A percentile compares a stretch with the other conserved stretches of the same genome.
Conservation (phyloP, 2,888 invertebrate species). For the Oxyteleia sp. region DNA sequence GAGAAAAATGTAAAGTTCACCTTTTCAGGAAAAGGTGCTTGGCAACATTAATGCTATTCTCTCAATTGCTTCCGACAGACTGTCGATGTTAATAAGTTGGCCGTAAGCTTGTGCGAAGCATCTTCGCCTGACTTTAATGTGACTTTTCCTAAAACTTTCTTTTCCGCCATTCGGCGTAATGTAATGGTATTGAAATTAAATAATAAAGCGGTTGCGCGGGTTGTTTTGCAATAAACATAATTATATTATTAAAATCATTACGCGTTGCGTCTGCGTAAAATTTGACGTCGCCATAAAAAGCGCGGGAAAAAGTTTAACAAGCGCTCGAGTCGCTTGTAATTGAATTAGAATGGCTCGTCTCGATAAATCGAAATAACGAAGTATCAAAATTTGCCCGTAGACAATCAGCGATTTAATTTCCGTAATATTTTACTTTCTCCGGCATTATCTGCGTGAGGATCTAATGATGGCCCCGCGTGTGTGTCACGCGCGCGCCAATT, state of each 20-base stretch:
- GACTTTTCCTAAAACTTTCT: slow-evolving; percentile 74
- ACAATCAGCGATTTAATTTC: slow-evolving; percentile 58
- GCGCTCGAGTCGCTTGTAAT: background rate
- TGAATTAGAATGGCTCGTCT: background rate
- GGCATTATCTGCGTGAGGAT: slow-evolving; percentile 54
- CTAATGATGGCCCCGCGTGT: slow-evolving; percentile 41
- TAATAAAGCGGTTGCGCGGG: slow-evolving; percentile 37
- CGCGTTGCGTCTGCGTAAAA: slow-evolving; percentile 11
- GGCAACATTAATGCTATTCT: slow-evolving; percentile 53
- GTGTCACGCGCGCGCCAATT: slow-evolving; percentile 67
- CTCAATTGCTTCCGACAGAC: slow-evolving; percentile 70
- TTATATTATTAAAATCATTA: slow-evolving; percentile 48
- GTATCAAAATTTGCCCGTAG: slow-evolving; percentile 39
- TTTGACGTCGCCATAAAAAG: slow-evolving; percentile 22
- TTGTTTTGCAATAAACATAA: slow-evolving; percentile 40
- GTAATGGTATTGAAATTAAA: slow-evolving; percentile 61
- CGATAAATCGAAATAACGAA: background rate
- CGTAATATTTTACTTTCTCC: slow-evolving; percentile 65
- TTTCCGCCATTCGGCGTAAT: slow-evolving; percentile 56
- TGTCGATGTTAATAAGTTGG: slow-evolving; percentile 66
- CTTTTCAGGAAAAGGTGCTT: slow-evolving; percentile 65
- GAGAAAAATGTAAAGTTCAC: slow-evolving; percentile 36
- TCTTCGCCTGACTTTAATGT: slow-evolving; percentile 63
- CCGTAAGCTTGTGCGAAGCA: slow-evolving; percentile 63
- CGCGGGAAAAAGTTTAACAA: slow-evolving; percentile 12